Evolutionary conservation across 2,113 vertebrate species (phyloP).

Genomic region (Eurystomus gularis): DNA sequence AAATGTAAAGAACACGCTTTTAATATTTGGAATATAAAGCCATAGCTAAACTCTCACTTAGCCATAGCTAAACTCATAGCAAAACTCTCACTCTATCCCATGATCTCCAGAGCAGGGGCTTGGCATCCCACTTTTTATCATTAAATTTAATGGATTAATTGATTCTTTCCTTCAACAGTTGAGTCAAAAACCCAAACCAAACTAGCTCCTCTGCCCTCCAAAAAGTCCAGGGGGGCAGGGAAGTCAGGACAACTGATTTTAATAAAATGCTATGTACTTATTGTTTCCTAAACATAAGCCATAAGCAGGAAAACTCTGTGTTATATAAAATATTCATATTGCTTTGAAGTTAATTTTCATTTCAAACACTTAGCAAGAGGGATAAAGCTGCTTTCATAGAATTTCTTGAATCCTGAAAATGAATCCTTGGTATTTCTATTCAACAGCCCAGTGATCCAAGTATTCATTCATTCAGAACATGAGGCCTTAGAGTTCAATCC

Average conservation of each 20-base stretch:
- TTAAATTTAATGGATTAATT: neutral
- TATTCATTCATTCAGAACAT: neutral
- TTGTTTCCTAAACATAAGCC: neutral
- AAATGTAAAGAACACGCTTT: neutral
- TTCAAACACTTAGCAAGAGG: neutral
- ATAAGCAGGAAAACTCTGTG: neutral
- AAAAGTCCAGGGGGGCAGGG: neutral
- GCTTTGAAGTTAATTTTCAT: neutral
- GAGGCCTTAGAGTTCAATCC: neutral
- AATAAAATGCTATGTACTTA: neutral
- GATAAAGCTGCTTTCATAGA: neutral
- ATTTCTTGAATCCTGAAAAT: neutral
- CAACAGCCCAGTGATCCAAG: neutral
- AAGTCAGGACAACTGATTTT: neutral
- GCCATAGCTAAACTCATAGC: too few species aligned
- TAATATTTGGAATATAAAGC: neutral
- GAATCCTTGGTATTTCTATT: neutral
- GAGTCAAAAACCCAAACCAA: neutral
- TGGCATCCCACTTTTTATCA: neutral
- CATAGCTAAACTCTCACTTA: neutral
- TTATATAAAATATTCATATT: neutral
- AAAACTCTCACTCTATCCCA: neutral
- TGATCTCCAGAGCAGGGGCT: neutral
- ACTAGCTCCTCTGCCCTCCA: fast-evolving
- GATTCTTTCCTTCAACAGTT: neutral